phyloP scores from a whole-genome alignment of 2,888 invertebrate genomes.

The Drosophila barbarae region DNA sequence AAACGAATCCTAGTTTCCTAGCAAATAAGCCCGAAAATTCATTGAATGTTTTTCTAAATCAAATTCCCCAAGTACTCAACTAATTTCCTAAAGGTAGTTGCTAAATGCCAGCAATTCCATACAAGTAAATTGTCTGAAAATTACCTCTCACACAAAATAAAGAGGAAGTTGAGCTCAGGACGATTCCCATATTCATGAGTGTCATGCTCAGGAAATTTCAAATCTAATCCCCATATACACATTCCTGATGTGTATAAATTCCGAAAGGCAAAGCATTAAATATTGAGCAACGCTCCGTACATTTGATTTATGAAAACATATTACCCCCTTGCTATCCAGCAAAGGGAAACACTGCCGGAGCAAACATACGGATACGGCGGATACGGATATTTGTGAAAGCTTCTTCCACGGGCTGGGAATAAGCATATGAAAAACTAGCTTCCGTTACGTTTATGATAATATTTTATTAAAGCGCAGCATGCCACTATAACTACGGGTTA shows the following conservation, averaged over 20 bases:
- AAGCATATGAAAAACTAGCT: conserved; percentile 71
- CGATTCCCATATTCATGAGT: conserved; percentile 23
- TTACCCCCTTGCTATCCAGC: conserved; percentile 33
- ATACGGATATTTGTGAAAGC: conserved; percentile 43
- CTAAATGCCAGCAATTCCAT: conserved; percentile 3
- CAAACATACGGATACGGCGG: conserved; percentile 22
- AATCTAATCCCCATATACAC: conserved; percentile 29
- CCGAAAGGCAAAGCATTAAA: conserved; percentile 34
- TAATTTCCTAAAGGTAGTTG: conserved; percentile 4
- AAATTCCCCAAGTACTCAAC: conserved; percentile 1
- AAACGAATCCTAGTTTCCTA: conserved; percentile 18
- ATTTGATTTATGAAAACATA: conserved; percentile 43
- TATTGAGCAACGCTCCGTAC: conserved; percentile 34
- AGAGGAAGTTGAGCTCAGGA: neutral
- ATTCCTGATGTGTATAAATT: conserved; percentile 38
- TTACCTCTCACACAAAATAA: conserved; percentile 6
- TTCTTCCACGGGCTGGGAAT: conserved; percentile 38
- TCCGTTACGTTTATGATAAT: conserved; percentile 68
- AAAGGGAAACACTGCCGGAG: conserved; percentile 17
- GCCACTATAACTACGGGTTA: conserved; percentile 42
- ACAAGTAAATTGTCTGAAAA: neutral
- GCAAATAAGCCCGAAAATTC: neutral
- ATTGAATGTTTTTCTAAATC: neutral
- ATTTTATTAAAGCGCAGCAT: conserved; percentile 66
- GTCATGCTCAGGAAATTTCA: conserved; percentile 31